phyloP scores from a whole-genome alignment of 2,888 invertebrate genomes.

The Drosophila aldrichi region DNA sequence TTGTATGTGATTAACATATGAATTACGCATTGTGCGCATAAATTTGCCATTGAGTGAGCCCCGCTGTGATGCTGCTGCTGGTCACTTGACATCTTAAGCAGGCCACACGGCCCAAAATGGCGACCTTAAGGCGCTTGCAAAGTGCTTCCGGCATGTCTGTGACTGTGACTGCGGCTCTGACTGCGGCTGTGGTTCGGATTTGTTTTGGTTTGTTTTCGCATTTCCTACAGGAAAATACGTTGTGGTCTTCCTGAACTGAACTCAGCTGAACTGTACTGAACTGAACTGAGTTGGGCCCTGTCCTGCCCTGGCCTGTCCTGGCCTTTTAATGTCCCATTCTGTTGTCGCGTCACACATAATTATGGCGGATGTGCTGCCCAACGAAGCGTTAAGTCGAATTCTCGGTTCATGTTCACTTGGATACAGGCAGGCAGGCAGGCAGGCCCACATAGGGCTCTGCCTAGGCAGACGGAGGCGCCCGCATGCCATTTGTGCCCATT shows the following conservation, averaged over 20 bases:
- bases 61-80: constrained; percentile 28
- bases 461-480: constrained; percentile 20
- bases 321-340: constrained; percentile 72
- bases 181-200: constrained; percentile 14
- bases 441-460: constrained; percentile 5
- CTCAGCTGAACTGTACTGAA: constrained; percentile 19
- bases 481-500: constrained; percentile 65
- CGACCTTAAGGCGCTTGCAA: constrained; percentile 71
- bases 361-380: constrained; percentile 81
- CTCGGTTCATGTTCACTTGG: constrained; percentile 64
- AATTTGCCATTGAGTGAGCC: constrained; percentile 70
- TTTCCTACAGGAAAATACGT: constrained; percentile 50
- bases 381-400: constrained; percentile 79
- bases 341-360: constrained; percentile 79
- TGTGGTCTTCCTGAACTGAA: constrained; percentile 40
- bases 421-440: constrained; percentile 11
- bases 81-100: constrained; percentile 78
- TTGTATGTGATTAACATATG: constrained; percentile 75
- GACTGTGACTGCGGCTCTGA: constrained; percentile 20
- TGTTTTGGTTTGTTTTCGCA: constrained; percentile 27
- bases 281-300: no score
- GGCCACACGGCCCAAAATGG: constrained; percentile 38
- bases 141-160: constrained; percentile 61
- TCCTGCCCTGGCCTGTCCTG: constrained; percentile 6
- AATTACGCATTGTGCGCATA: constrained; percentile 79